Conservation (phyloP, 2,888 invertebrate genomes). For the Epinotia brunnichana region DNA sequence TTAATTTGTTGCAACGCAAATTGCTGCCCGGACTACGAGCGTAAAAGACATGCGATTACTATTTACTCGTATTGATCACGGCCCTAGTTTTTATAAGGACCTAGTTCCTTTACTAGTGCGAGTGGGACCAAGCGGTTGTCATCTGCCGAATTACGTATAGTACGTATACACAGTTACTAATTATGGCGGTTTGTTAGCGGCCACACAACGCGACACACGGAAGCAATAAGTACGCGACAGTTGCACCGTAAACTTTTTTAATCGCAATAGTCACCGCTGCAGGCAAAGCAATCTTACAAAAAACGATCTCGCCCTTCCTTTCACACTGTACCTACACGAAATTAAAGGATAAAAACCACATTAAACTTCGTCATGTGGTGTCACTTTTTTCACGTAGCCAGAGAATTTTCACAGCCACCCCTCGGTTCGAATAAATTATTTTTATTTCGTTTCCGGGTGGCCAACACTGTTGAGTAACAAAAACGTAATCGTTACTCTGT, state of each 20-base stretch:
- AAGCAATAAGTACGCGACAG: conserved; percentile 69
- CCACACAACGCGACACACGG: conserved; percentile 52
- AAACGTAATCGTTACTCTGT: conserved; percentile 68
- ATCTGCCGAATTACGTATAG: conserved; percentile 48
- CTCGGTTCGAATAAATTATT: conserved; percentile 76
- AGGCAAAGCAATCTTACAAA: conserved; percentile 59
- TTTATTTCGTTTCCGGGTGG: conserved; percentile 81
- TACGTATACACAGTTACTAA: conserved; percentile 58
- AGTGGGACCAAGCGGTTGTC: conserved; percentile 37
- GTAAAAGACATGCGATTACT: conserved; percentile 2
- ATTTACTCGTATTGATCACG: background rate
- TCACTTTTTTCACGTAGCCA: conserved; percentile 72
- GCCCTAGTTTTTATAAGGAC: background rate
- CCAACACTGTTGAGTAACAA: conserved; percentile 67
- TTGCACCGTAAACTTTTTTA: conserved; percentile 75
- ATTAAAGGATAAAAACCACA: conserved; percentile 62
- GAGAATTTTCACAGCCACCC: conserved; percentile 80
- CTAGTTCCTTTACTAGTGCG: background rate
- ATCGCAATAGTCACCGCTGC: conserved; percentile 64
- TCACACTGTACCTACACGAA: conserved; percentile 52
- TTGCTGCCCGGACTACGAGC: background rate
- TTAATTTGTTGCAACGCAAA: conserved; percentile 5
- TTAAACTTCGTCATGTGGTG: conserved; percentile 70
- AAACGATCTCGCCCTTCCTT: conserved; percentile 57
- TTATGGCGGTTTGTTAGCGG: conserved; percentile 59